Evolutionary conservation across 2,113 vertebrate genomes (phyloP).

Genomic region (Progne subis): DNA sequence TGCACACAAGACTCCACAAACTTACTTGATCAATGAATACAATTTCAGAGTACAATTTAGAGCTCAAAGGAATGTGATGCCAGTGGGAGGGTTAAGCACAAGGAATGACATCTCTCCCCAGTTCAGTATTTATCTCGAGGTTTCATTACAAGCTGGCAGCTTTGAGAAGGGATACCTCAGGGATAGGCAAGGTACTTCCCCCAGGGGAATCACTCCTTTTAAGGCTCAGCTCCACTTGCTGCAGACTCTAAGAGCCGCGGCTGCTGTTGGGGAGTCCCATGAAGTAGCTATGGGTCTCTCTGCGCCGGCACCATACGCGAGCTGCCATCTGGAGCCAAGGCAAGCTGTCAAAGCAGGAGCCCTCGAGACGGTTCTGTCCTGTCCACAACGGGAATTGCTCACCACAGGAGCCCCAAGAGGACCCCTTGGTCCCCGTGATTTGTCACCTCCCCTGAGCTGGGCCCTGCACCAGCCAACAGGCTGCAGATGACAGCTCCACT

Average conservation of each 20-base stretch:
- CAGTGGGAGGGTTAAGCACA: neutral
- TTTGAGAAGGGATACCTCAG: neutral
- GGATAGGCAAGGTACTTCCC: neutral
- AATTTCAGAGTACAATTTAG: neutral
- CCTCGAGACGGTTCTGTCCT: neutral
- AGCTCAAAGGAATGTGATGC: neutral
- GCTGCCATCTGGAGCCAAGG: neutral
- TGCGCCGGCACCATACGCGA: no score
- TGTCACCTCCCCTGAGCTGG: neutral
- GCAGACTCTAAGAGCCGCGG: accelerated
- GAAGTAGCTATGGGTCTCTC: accelerated
- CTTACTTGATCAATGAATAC: neutral
- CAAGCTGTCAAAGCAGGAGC: neutral
- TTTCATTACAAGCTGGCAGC: neutral
- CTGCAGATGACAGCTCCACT: neutral
- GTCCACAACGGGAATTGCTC: neutral
- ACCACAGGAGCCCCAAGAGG: neutral
- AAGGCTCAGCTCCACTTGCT: neutral
- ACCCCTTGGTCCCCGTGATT: neutral
- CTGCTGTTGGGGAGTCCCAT: accelerated
- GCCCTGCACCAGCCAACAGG: neutral
- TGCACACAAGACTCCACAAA: accelerated
- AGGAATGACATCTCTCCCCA: neutral
- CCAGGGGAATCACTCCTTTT: neutral
- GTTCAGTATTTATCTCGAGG: neutral